These are phyloP conservation scores for Pseudorasbora parva DNA, from an alignment of 2,113 vertebrate genomes.

Conservation along the genomic window DNA sequence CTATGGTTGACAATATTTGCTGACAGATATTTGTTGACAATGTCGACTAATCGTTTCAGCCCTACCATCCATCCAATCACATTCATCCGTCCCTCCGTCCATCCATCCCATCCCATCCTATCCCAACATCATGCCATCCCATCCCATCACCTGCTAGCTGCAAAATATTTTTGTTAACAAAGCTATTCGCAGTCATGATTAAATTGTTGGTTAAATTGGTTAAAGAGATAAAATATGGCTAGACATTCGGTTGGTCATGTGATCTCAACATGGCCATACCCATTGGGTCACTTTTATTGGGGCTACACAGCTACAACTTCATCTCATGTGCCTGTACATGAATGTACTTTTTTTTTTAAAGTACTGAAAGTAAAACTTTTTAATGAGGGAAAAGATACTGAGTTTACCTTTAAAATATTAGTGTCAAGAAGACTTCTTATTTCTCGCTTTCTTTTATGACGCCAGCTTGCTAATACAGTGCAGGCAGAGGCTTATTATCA, in stretches of 20 bases:
- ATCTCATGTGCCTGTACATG: neutral
- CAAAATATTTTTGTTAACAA: too few relatives aligned
- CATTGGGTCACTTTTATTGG: neutral
- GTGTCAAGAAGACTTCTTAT: neutral
- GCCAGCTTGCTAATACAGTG: neutral
- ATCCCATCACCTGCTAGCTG: too few relatives aligned
- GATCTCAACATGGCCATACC: neutral
- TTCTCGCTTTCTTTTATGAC: neutral
- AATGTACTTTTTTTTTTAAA: neutral
- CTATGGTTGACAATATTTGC: too few relatives aligned
- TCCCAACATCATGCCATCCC: too few relatives aligned
- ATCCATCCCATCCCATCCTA: too few relatives aligned
- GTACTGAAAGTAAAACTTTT: neutral
- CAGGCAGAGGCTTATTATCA: constrained; percentile 9
- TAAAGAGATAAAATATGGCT: neutral
- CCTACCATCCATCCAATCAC: too few relatives aligned
- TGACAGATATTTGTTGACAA: too few relatives aligned
- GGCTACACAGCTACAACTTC: neutral
- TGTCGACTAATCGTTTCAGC: too few relatives aligned
- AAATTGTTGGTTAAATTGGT: neutral
- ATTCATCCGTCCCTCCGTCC: too few relatives aligned
- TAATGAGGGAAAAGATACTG: constrained; percentile 7
- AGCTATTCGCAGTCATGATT: neutral
- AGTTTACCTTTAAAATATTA: constrained; percentile 9
- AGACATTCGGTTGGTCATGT: neutral